Evolutionary conservation across 2,113 vertebrate species (phyloP).

Genomic region (Gnathonemus longibarbis): DNA sequence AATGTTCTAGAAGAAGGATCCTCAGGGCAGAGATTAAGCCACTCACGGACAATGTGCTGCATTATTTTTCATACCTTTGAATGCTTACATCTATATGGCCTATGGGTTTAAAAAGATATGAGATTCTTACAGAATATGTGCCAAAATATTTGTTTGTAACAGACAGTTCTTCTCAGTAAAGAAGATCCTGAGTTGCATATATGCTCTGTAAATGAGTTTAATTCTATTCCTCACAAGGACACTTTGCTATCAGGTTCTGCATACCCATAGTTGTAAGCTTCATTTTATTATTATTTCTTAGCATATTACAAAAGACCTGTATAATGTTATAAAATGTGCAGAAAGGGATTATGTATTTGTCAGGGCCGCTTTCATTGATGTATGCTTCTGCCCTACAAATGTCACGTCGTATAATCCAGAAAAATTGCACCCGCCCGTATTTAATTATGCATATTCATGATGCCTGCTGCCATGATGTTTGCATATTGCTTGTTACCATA

Average conservation of each 20-base stretch:
- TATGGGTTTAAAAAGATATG: not conserved
- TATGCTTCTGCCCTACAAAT: slow-evolving; percentile 77
- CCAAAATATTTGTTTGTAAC: not conserved
- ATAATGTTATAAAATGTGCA: slow-evolving; percentile 52
- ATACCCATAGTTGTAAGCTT: not conserved
- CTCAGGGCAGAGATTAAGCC: not conserved
- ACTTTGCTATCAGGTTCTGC: not conserved
- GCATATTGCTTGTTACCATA: slow-evolving; percentile 63
- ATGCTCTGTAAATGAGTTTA: not conserved
- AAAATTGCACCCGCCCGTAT: slow-evolving; percentile 78
- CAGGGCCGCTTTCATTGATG: slow-evolving; percentile 75
- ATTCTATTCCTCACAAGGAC: not conserved
- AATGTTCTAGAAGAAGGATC: not conserved
- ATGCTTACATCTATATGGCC: not conserved
- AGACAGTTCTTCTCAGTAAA: not conserved
- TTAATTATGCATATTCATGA: slow-evolving; percentile 89
- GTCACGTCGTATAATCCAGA: slow-evolving; percentile 81
- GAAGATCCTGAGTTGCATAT: not conserved
- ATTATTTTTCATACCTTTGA: not conserved
- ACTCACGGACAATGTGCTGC: not conserved
- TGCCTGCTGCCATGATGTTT: slow-evolving; percentile 55
- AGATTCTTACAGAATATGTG: not conserved
- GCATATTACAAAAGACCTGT: slow-evolving; percentile 34
- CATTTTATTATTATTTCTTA: slow-evolving; percentile 13
- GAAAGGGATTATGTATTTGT: slow-evolving; percentile 77